Evolutionary conservation across 2,113 vertebrate species (phyloP).

Genomic region (Daboia siamensis): DNA sequence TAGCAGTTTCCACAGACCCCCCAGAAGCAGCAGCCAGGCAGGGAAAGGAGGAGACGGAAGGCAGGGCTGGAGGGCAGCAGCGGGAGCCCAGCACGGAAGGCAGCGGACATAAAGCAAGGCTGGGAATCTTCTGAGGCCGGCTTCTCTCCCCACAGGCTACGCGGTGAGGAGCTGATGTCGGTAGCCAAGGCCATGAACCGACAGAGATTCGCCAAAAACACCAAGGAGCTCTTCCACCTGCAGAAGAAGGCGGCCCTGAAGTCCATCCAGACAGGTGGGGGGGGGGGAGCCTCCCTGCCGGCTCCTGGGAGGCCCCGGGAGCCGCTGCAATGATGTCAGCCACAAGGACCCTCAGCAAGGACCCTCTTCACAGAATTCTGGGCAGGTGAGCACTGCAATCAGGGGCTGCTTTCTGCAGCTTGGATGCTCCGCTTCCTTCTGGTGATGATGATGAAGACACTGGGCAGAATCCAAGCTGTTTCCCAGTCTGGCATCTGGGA

Average conservation of each 20-base stretch:
- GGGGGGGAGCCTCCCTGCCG: neutral
- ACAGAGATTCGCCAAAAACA: conserved; percentile 24
- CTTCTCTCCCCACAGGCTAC: conserved; percentile 34
- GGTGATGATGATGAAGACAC: neutral
- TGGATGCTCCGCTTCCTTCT: too few species aligned
- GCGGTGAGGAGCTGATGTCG: conserved; percentile 31
- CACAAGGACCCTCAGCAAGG: neutral
- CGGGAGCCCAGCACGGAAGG: neutral
- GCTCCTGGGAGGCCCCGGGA: too few species aligned
- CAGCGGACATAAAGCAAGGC: neutral
- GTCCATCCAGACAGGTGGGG: conserved; percentile 63
- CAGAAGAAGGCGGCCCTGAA: conserved; percentile 58
- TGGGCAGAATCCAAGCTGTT: neutral
- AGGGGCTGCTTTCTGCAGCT: neutral
- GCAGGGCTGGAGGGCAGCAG: neutral
- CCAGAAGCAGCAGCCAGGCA: neutral
- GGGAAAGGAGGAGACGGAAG: neutral
- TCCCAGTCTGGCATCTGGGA: neutral
- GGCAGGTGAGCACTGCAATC: neutral
- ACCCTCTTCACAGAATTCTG: neutral
- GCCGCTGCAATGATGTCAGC: neutral
- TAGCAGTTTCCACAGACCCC: neutral
- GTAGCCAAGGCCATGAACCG: conserved; percentile 52
- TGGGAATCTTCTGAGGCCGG: too few species aligned
- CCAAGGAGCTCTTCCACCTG: conserved; percentile 63